These are phyloP conservation scores for Labroides dimidiatus DNA, from an alignment of 2,797 vertebrate genomes.

Conservation along the genomic window DNA sequence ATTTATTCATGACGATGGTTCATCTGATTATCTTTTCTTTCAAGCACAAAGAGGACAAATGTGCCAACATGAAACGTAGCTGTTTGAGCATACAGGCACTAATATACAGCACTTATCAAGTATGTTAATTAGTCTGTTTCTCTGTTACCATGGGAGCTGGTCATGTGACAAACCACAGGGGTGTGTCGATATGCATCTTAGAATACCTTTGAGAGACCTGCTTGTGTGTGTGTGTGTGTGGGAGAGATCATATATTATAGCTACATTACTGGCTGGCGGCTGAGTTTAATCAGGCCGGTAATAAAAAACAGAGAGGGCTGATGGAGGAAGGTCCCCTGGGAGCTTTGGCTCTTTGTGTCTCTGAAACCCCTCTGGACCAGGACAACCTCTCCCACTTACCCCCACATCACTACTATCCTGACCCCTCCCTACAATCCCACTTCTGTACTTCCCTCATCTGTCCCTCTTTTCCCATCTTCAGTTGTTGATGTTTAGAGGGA, in stretches of 20 bases:
- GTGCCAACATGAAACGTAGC: not conserved
- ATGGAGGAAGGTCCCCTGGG: constrained; percentile 69
- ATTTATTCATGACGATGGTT: not conserved
- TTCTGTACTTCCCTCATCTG: constrained; percentile 2
- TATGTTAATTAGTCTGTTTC: constrained; percentile 66
- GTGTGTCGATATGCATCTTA: constrained; percentile 55
- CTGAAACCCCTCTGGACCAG: constrained; percentile 54
- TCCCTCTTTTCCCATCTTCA: not conserved
- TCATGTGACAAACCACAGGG: constrained; percentile 62
- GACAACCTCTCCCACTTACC: constrained; percentile 44
- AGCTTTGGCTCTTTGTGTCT: constrained; percentile 73
- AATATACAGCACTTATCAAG: constrained; percentile 35
- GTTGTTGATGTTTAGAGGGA: constrained; percentile 3
- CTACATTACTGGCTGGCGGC: constrained; percentile 60
- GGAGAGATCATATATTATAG: constrained; percentile 58
- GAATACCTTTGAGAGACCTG: constrained; percentile 54
- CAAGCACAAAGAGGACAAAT: constrained; percentile 16
- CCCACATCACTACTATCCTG: constrained; percentile 22
- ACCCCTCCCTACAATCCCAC: constrained; percentile 12
- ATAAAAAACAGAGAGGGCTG: constrained; percentile 70
- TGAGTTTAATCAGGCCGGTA: constrained; percentile 73
- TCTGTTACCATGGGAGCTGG: constrained; percentile 67
- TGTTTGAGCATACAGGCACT: not conserved
- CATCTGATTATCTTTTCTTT: not conserved
- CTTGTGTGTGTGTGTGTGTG: constrained; percentile 13